phyloP scores from a whole-genome alignment of 2,888 invertebrate genomes.

The Heliconius charithonia region DNA sequence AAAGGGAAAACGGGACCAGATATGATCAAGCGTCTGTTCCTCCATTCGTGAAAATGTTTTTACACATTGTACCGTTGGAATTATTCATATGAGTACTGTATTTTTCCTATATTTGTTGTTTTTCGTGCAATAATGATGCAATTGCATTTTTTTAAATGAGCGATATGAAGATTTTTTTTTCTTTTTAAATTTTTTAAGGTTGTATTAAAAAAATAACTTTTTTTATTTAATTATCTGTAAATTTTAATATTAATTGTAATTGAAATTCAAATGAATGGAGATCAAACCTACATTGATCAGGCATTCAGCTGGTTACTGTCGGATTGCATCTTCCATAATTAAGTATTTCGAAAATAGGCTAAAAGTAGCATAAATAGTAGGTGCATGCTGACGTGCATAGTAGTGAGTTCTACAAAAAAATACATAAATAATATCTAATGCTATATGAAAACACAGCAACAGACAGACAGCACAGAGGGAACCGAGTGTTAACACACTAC shows the following conservation, averaged over 20 bases:
- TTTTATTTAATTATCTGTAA: too few relatives aligned
- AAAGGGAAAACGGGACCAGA: constrained; percentile 23
- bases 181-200: not conserved
- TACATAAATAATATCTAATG: too few relatives aligned
- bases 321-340: too few relatives aligned
- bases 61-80: constrained; percentile 22
- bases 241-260: too few relatives aligned
- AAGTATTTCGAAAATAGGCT: too few relatives aligned
- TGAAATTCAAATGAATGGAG: not conserved
- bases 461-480: too few relatives aligned
- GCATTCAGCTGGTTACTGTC: not conserved
- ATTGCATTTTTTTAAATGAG: not conserved
- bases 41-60: constrained; percentile 29
- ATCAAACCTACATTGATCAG: not conserved
- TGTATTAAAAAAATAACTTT: too few relatives aligned
- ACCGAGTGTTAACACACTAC: too few relatives aligned
- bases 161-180: not conserved
- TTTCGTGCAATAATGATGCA: not conserved
- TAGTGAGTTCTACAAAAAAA: too few relatives aligned
- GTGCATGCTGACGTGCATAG: too few relatives aligned
- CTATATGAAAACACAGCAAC: too few relatives aligned
- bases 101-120: not conserved
- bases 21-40: constrained; percentile 29
- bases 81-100: not conserved
- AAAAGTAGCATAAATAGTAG: too few relatives aligned